Percentiles rank a stretch among this genome's conserved stretches.
These are phyloP conservation scores for Pterocles orientalis DNA, from an alignment of 2,113 vertebrate species.

Conservation along the genomic window DNA sequence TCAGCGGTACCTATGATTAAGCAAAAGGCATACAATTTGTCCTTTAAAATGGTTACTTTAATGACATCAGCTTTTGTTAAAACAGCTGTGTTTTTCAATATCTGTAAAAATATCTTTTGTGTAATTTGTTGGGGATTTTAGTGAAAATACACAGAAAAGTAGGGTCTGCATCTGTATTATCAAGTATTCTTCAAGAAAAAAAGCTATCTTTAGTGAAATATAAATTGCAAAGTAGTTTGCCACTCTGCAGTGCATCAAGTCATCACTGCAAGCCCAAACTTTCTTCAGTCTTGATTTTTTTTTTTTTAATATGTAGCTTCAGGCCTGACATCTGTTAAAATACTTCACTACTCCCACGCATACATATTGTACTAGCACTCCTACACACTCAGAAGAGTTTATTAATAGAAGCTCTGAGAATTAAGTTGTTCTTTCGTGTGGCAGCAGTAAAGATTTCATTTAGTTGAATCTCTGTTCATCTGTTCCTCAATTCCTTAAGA, in stretches of 20 bases:
- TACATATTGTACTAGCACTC: not conserved
- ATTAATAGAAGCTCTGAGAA: conserved; percentile 45
- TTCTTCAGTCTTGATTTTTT: conserved; percentile 20
- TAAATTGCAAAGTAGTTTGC: not conserved
- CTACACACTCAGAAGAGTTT: not conserved
- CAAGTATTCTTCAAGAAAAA: conserved; percentile 7
- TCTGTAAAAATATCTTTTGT: not conserved
- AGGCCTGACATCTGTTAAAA: conserved; percentile 68
- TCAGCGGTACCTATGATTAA: conserved; percentile 53
- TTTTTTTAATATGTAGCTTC: conserved; percentile 56
- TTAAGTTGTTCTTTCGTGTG: conserved; percentile 35
- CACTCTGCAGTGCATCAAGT: not conserved
- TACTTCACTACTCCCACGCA: conserved; percentile 30
- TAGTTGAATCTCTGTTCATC: conserved; percentile 16
- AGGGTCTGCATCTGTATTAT: not conserved
- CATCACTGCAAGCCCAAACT: conserved; percentile 7
- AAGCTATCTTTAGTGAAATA: not conserved
- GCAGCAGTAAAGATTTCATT: conserved; percentile 19
- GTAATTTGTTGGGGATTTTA: not conserved
- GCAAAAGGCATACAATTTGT: conserved; percentile 69
- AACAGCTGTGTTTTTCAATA: conserved; percentile 23
- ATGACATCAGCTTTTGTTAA: conserved; percentile 38
- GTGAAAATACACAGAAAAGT: not conserved
- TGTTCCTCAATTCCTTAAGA: conserved; percentile 35
- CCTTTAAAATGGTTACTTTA: conserved; percentile 47